A percentile compares a stretch with the other conserved stretches of the same genome.
Evolutionary conservation across 2,113 vertebrate species (phyloP).

Genomic region (Nothobranchius furzeri): DNA sequence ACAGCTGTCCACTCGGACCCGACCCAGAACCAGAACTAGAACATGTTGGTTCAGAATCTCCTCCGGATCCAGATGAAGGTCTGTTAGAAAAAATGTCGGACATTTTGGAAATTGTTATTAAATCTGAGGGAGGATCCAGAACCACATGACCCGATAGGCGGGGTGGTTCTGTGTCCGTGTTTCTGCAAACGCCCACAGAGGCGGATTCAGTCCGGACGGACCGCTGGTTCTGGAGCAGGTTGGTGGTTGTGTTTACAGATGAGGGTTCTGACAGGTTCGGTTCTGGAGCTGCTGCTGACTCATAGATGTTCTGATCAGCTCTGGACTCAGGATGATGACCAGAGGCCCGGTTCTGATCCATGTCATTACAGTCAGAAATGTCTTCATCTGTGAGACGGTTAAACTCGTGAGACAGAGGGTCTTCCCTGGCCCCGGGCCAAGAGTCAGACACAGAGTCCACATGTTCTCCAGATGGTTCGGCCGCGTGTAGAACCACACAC

Average conservation of each 20-base stretch:
- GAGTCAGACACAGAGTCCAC: not conserved
- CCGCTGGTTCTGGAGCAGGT: not conserved
- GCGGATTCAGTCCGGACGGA: not conserved
- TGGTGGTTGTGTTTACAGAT: not conserved
- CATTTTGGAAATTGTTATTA: not conserved
- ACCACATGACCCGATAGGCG: not conserved
- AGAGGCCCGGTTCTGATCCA: not conserved
- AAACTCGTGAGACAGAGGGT: not conserved
- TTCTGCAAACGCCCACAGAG: slow-evolving; percentile 4
- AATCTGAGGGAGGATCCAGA: not conserved
- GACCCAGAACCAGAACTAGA: no score
- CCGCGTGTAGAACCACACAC: not conserved
- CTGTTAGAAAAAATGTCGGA: slow-evolving; percentile 4
- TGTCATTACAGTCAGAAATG: not conserved
- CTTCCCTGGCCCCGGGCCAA: not conserved
- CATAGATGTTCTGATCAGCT: not conserved
- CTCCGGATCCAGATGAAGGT: not conserved
- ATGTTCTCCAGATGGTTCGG: not conserved
- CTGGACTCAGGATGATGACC: not conserved
- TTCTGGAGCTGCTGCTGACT: not conserved
- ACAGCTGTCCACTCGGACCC: not conserved
- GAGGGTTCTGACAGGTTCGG: not conserved
- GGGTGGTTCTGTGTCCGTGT: no score
- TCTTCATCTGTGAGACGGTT: not conserved
- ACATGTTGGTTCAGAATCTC: not conserved